Evolutionary conservation across 92 coral and sea anemone species (phyloP), one percentile per base, ranked within the genome.

Genomic region (Palythoa caribaeorum): DNA sequence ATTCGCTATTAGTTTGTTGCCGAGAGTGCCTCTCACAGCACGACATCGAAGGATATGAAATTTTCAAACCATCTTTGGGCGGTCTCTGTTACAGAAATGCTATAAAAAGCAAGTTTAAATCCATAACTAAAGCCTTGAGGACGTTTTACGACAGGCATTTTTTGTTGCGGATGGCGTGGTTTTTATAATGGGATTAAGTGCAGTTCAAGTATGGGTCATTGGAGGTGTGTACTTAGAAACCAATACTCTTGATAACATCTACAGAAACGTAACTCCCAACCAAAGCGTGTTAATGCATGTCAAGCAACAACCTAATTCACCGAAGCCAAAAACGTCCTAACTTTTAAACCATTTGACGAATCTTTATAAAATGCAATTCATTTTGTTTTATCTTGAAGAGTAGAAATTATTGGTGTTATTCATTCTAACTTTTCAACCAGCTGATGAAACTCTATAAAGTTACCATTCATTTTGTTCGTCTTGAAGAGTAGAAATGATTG

Each of bases 81-180:
- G 54, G 78, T 73, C 12, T 38, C 53, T 44, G 78, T 73, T 73
- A 14, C 54, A 73, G 53, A 17, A 73, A 40, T 3, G 44, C 39
- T 20, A 40, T 12, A 19, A 38, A 73, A 44, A 71, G 78, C 36
- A 40, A 50, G 54, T 39, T 73, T 17, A 39, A 73, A 19, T 73
- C 78, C 16, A 3, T 44, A 73, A 19, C 39, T 19, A 36, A 28
- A 7, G 44, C 20, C 11, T 15, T 21, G 35, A 12, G 73, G 9
- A 10, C 15, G 38, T 19, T 76, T 47, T 48, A 9, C 79, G 79
- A 52, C 65, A 47, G 63, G 19, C 76, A 10, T 13, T 17, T 35
- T 36, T 38, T 35, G 80, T 38, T 35, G 80, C 47, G 12, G 69
- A 53, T 77, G 83, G 21, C 40, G 59, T 73, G 78, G 78, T 38